Conservation (phyloP, 2,888 invertebrate species). For the Eumacrocentrus americanus region DNA sequence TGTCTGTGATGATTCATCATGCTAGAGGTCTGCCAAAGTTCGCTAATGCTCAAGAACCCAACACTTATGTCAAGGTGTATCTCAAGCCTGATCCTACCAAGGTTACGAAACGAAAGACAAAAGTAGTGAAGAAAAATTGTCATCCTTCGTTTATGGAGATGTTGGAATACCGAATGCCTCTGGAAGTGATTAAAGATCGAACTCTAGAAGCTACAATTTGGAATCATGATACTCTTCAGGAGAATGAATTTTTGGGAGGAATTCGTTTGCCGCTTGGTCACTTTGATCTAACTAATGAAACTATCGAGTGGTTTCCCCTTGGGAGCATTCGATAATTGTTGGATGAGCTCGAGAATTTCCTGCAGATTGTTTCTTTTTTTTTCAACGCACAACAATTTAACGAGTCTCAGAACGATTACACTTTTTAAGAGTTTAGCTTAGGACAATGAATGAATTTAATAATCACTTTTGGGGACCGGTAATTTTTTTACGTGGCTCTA, state of each 20-base stretch:
- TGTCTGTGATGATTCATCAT: slow-evolving; percentile 87
- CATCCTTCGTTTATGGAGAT: slow-evolving; percentile 99
- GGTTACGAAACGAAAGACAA: slow-evolving; percentile 94
- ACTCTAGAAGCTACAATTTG: slow-evolving; percentile 92
- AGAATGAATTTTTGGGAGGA: slow-evolving; percentile 95
- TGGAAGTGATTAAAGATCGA: slow-evolving; percentile 77
- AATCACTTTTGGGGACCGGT: slow-evolving; percentile 1
- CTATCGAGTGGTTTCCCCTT: slow-evolving; percentile 85
- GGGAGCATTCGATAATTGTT: slow-evolving; percentile 58
- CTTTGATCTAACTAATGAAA: slow-evolving; percentile 78
- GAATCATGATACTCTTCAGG: slow-evolving; percentile 92
- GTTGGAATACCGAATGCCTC: slow-evolving; percentile 86
- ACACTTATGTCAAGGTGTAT: slow-evolving; percentile 91
- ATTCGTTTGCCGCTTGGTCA: slow-evolving; percentile 78
- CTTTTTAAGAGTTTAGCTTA: not conserved
- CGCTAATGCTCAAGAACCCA: slow-evolving; percentile 82
- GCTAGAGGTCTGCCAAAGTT: slow-evolving; percentile 85
- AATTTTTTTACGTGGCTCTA: not conserved
- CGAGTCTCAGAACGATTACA: slow-evolving; percentile 4
- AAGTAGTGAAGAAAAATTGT: slow-evolving; percentile 87
- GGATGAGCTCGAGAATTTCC: not conserved
- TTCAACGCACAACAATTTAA: slow-evolving; percentile 16
- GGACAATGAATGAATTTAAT: slow-evolving; percentile 11
- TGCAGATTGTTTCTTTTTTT: not conserved
- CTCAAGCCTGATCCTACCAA: slow-evolving; percentile 91